Conservation (phyloP, 2,113 vertebrate species). For the Macaca mulatta region DNA sequence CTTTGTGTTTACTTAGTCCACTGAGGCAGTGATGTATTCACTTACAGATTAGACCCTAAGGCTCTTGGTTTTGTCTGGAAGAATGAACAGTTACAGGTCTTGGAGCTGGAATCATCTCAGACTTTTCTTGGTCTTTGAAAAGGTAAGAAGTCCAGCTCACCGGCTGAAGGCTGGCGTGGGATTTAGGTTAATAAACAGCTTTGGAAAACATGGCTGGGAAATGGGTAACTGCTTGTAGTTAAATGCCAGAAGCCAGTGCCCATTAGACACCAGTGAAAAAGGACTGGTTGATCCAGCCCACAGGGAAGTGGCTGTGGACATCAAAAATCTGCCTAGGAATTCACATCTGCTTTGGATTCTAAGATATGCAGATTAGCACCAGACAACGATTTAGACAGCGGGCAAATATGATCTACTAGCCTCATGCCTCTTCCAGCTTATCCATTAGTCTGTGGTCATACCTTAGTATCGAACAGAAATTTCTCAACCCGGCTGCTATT, state of each 20-base stretch:
- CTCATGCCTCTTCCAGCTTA: not conserved
- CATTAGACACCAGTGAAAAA: accelerated
- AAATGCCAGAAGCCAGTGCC: not conserved
- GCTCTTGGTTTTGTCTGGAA: not conserved
- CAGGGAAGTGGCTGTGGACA: not conserved
- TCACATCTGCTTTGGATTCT: not conserved
- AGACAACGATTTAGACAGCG: accelerated
- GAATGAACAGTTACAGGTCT: not conserved
- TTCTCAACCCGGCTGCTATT: conserved; percentile 84
- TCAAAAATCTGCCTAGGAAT: not conserved
- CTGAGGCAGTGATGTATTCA: accelerated
- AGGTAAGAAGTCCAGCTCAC: not conserved
- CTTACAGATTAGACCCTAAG: not conserved
- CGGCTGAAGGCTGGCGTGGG: not conserved
- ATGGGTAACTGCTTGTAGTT: too few relatives aligned
- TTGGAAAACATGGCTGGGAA: too few relatives aligned
- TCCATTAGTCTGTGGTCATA: conserved; percentile 57
- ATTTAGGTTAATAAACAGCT: not conserved
- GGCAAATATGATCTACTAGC: accelerated
- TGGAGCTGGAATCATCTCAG: not conserved
- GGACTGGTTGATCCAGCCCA: not conserved
- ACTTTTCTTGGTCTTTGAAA: not conserved
- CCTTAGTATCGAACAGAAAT: conserved; percentile 93
- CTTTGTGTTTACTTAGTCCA: not conserved
- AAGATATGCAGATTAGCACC: not conserved